Percentiles rank a stretch among this genome's conserved stretches.
Conservation (phyloP, 2,113 vertebrate species). For the Ptilonorhynchus violaceus region DNA sequence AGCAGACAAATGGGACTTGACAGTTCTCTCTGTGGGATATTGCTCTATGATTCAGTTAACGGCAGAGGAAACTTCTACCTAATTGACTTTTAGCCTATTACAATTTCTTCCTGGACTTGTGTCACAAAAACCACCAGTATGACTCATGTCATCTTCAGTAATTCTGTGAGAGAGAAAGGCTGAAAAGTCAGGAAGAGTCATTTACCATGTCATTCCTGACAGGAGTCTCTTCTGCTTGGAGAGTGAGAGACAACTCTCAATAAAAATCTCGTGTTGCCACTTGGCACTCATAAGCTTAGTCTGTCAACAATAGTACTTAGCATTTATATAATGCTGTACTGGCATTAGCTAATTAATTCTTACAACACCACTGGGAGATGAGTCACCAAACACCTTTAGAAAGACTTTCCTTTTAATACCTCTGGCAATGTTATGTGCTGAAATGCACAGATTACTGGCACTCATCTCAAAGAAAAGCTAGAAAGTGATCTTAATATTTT, state of each 20-base stretch:
- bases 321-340: neutral
- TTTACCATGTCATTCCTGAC: neutral
- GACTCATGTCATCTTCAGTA: neutral
- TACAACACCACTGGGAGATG: neutral
- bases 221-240: neutral
- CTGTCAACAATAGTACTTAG: neutral
- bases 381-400: constrained; percentile 14
- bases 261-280: neutral
- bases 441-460: neutral
- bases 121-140: neutral
- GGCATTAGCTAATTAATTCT: constrained; percentile 11
- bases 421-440: neutral
- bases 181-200: neutral
- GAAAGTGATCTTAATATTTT: neutral
- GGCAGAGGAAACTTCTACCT: neutral
- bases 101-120: neutral
- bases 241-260: neutral
- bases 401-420: neutral
- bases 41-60: neutral
- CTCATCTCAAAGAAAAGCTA: neutral
- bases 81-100: neutral
- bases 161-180: neutral
- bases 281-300: neutral
- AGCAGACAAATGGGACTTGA: neutral
- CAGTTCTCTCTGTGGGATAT: neutral